A percentile compares a stretch with the other conserved stretches of the same genome.
Conservation (phyloP, 2,888 invertebrate genomes). For the Crepidodera aurea region DNA sequence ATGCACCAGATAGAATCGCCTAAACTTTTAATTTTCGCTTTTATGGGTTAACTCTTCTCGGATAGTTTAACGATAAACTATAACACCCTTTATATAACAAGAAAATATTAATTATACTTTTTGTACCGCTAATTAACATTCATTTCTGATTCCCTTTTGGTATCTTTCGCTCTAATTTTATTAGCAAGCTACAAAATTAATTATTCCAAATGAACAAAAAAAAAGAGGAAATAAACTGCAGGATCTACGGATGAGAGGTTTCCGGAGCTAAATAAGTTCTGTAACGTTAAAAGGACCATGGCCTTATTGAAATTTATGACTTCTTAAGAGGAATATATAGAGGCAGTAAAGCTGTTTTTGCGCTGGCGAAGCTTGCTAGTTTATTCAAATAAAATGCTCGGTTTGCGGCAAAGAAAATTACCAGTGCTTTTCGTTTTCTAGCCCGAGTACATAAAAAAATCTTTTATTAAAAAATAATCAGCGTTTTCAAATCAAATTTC, state of each 20-base stretch:
- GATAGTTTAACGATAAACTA: too few relatives aligned
- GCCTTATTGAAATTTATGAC: conserved; percentile 43
- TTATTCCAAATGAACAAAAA: conserved; percentile 8
- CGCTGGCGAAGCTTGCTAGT: conserved; percentile 37
- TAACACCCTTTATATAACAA: too few relatives aligned
- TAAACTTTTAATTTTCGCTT: too few relatives aligned
- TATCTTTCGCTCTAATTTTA: neutral
- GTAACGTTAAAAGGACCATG: conserved; percentile 40
- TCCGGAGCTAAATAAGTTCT: conserved; percentile 36
- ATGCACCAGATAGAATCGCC: too few relatives aligned
- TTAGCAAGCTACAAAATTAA: conserved; percentile 10
- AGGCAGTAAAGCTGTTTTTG: conserved; percentile 40
- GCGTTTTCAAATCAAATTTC: too few relatives aligned
- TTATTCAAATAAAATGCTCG: conserved; percentile 44
- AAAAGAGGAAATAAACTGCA: conserved; percentile 11
- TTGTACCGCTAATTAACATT: too few relatives aligned
- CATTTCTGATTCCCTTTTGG: too few relatives aligned
- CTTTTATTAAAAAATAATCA: too few relatives aligned
- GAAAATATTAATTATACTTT: too few relatives aligned
- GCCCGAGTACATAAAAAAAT: too few relatives aligned
- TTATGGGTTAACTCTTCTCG: too few relatives aligned
- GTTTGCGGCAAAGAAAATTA: conserved; percentile 30
- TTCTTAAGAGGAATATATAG: conserved; percentile 45
- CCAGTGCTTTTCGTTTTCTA: neutral
- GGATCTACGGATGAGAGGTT: conserved; percentile 12